phyloP scores from a whole-genome alignment of 1,140 invertebrate genomes.

The Trissolcus basalis region DNA sequence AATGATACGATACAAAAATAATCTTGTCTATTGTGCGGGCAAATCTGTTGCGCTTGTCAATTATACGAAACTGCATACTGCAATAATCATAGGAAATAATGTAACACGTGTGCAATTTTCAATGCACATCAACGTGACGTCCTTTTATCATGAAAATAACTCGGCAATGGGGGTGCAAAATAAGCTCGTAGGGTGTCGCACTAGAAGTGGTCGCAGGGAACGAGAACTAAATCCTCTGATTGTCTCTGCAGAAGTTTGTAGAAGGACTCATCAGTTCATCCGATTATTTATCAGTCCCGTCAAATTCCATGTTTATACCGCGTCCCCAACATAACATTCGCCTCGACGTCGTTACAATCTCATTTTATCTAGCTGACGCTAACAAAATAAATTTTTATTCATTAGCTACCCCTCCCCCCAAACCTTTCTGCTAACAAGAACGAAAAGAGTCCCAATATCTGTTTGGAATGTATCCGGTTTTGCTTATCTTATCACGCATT shows the following conservation, averaged over 20 bases:
- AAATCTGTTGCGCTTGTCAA: constrained; percentile 19
- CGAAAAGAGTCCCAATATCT: too few species aligned
- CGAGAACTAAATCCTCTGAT: constrained; percentile 55
- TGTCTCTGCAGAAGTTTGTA: constrained; percentile 39
- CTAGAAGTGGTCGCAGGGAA: constrained; percentile 42
- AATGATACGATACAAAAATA: background rate
- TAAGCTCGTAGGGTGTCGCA: constrained; percentile 34
- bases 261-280: constrained; percentile 67
- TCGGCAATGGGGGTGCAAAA: constrained; percentile 33
- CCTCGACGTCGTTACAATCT: constrained; percentile 56
- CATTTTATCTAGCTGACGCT: too few species aligned
- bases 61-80: constrained; percentile 50
- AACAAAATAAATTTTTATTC: too few species aligned
- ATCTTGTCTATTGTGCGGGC: background rate
- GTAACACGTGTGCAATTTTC: constrained; percentile 51
- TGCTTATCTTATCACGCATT: too few species aligned
- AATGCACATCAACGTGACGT: constrained; percentile 10
- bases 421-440: too few species aligned
- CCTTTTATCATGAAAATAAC: too few species aligned
- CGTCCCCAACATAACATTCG: constrained; percentile 58
- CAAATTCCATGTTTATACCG: constrained; percentile 51
- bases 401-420: too few species aligned
- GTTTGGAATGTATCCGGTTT: too few species aligned
- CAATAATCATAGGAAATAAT: constrained; percentile 41
- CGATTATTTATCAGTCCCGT: constrained; percentile 72